Evolutionary conservation across 2,888 invertebrate genomes (phyloP), one percentile per base, ranked within the genome.

Genomic region (Polyommatus icarus): DNA sequence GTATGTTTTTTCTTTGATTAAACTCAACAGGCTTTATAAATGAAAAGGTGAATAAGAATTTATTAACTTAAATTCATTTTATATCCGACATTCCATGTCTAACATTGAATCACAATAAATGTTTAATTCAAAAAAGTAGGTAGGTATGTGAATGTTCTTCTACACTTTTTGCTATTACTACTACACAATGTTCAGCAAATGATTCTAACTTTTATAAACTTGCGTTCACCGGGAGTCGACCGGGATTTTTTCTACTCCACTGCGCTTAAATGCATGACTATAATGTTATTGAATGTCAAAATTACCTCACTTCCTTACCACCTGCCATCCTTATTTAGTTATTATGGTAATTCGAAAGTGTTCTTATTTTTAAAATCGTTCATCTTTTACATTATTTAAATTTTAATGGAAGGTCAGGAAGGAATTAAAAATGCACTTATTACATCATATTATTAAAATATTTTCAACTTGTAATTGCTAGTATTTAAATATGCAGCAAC

Each of bases 301-400:
- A 72, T 72, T 50, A 75, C 75, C 50, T 32, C 75, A 54, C 29
- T 50, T 50, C 71, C 40, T 72, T 24, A 75, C 75, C 75, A 75
- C 50, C 54, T 54, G 75, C 54, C 73, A 73, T 24, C 50, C 75
- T 54, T 54, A 54, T 75, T 75, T 54, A 75, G 75, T 54, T 73
- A 75, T 50, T 54, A 75, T 75, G 54, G 24, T 75, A 75, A 54
- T 75, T 54, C 50, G 1, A 75, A 54, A 75, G 15, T 54, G 75
- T 75, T 54, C 29, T 18, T 54, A 50, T 75, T 54, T 75, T 24
- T 24, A 54, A 54, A 50, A 24, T 20, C 46, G 73, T 46, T 15
- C 12, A 24, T 73, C 67, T 73, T 40, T 46, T 7, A 73, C 24
- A 15, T 24, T 46, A 73, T 50, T 73, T 20, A 73, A 73, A 73